Evolutionary conservation across 2,113 vertebrate genomes (phyloP).

Genomic region (Sinocyclocheilus grahami): DNA sequence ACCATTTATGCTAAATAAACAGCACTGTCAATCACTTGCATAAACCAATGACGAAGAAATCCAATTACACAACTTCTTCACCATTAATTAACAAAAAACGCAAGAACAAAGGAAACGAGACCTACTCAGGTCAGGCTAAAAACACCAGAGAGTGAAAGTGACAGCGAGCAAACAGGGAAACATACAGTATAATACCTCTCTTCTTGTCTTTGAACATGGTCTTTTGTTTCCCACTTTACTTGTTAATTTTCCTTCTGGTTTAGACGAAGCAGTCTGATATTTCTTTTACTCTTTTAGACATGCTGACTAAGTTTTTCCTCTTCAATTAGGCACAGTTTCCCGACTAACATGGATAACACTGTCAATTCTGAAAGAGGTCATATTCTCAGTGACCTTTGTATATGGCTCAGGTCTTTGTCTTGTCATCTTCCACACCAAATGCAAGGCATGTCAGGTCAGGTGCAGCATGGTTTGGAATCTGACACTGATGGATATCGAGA

Average conservation of each 20-base stretch:
- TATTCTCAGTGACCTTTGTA: neutral
- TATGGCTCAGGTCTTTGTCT: conserved; percentile 32
- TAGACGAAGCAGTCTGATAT: neutral
- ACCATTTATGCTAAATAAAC: neutral
- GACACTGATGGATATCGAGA: conserved; percentile 48
- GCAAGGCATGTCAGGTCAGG: conserved; percentile 13
- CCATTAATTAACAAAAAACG: conserved; percentile 18
- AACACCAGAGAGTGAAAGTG: conserved; percentile 4
- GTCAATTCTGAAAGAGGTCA: neutral
- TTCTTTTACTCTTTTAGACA: neutral
- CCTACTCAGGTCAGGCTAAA: conserved; percentile 3
- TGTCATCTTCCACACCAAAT: conserved; percentile 24
- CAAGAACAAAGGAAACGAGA: conserved; percentile 5
- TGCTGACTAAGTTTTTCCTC: neutral
- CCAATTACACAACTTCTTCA: conserved; percentile 29
- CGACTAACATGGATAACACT: neutral
- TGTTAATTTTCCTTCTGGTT: neutral
- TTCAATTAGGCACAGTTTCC: neutral
- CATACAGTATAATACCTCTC: neutral
- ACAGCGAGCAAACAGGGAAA: neutral
- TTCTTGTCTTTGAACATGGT: neutral
- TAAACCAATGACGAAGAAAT: conserved; percentile 28
- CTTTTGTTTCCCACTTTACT: neutral
- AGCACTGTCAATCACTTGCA: neutral
- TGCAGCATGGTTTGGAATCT: conserved; percentile 11